These are phyloP conservation scores for Aelia acuminata DNA, from an alignment of 2,888 invertebrate genomes.

Conservation along the genomic window DNA sequence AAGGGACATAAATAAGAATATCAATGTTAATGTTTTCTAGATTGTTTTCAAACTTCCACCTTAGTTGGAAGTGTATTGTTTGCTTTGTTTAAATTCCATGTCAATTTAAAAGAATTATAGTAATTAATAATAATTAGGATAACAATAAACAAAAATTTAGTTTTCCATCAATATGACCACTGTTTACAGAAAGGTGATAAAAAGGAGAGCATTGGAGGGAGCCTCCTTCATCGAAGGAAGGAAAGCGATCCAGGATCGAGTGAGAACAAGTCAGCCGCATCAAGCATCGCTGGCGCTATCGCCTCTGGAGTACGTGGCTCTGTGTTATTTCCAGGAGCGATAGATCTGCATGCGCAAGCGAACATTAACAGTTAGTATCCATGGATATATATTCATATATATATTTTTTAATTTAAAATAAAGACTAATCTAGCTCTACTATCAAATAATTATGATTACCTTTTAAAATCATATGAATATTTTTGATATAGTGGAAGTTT, in stretches of 20 bases:
- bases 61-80: too few species aligned
- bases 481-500: neutral
- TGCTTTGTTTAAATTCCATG: too few species aligned
- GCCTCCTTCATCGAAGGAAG: constrained; percentile 58
- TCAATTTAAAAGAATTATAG: too few species aligned
- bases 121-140: too few species aligned
- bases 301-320: constrained; percentile 66
- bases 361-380: constrained; percentile 18
- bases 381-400: too few species aligned
- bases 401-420: too few species aligned
- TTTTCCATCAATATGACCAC: neutral
- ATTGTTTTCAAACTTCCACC: too few species aligned
- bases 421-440: too few species aligned
- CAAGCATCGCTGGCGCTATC: constrained; percentile 62
- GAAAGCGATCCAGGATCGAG: constrained; percentile 59
- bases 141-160: too few species aligned
- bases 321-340: constrained; percentile 66
- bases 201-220: constrained; percentile 60
- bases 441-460: too few species aligned
- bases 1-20: too few species aligned
- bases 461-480: neutral
- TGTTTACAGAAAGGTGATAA: constrained; percentile 63
- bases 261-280: constrained; percentile 51
- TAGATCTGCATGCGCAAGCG: constrained; percentile 60
- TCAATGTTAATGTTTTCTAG: too few species aligned